Percentiles rank a stretch among this genome's conserved stretches.
Evolutionary conservation across 2,888 invertebrate species (phyloP).

Genomic region (Cordilura impudica): DNA sequence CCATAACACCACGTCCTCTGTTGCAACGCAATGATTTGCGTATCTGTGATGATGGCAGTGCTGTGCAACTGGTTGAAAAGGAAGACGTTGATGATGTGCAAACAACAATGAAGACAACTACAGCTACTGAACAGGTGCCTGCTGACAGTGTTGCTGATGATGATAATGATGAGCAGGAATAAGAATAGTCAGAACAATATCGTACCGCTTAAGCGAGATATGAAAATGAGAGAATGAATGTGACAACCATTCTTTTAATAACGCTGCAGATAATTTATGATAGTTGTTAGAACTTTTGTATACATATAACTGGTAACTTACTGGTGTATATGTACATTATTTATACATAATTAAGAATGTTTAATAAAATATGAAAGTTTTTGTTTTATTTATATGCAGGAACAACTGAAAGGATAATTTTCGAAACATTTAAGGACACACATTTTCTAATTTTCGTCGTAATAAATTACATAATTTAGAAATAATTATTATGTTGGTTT

Average conservation of each 20-base stretch:
- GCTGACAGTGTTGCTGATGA: background rate
- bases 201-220: background rate
- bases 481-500: too few relatives aligned
- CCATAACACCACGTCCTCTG: conserved; percentile 72
- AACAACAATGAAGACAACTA: conserved; percentile 45
- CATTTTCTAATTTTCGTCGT: too few relatives aligned
- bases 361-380: too few relatives aligned
- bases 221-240: background rate
- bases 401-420: too few relatives aligned
- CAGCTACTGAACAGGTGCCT: conserved; percentile 41
- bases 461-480: too few relatives aligned
- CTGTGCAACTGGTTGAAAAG: conserved; percentile 53
- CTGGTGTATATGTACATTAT: too few relatives aligned
- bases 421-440: too few relatives aligned
- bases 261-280: background rate
- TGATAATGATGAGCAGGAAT: conserved; percentile 1
- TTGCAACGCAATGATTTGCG: conserved; percentile 67
- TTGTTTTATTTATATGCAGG: too few relatives aligned
- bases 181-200: background rate
- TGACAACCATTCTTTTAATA: background rate
- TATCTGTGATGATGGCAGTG: conserved; percentile 68
- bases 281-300: too few relatives aligned
- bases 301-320: too few relatives aligned
- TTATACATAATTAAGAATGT: too few relatives aligned
- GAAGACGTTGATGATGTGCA: conserved; percentile 45